Percentiles rank a stretch among this genome's conserved stretches.
Conservation (phyloP, 2,113 vertebrate species). For the Azemiops feae region DNA sequence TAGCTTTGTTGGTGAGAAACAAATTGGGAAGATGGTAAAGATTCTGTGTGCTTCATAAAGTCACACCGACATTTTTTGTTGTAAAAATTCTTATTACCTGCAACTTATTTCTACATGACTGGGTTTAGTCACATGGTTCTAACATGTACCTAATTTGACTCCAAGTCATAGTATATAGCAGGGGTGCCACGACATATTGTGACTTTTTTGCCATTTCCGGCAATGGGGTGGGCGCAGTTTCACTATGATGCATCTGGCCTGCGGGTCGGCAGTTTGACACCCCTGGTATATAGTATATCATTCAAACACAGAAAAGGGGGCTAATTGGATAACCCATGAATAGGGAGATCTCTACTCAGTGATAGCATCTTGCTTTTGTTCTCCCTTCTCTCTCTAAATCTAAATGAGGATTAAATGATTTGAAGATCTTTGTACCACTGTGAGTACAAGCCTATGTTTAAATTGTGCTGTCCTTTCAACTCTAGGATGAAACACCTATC, state of each 20-base stretch:
- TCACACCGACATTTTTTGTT: background rate
- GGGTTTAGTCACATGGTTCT: background rate
- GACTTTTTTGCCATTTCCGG: too few species aligned
- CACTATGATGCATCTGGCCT: too few species aligned
- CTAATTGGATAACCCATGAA: background rate
- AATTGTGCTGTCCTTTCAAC: background rate
- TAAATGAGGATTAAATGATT: background rate
- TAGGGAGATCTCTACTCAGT: background rate
- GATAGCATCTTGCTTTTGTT: background rate
- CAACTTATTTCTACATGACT: background rate
- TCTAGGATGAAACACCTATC: background rate
- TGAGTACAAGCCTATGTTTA: background rate
- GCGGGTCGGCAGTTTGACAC: too few species aligned
- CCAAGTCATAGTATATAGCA: background rate
- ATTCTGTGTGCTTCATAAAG: background rate
- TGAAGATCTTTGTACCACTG: background rate
- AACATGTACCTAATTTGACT: background rate
- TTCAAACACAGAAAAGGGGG: background rate
- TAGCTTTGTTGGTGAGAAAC: background rate
- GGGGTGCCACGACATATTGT: too few species aligned
- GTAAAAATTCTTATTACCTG: background rate
- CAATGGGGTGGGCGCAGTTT: too few species aligned
- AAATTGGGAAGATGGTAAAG: background rate
- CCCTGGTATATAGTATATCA: background rate
- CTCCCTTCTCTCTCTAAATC: background rate